phyloP scores from a whole-genome alignment of 2,888 invertebrate genomes.

The Crepidodera aurea region DNA sequence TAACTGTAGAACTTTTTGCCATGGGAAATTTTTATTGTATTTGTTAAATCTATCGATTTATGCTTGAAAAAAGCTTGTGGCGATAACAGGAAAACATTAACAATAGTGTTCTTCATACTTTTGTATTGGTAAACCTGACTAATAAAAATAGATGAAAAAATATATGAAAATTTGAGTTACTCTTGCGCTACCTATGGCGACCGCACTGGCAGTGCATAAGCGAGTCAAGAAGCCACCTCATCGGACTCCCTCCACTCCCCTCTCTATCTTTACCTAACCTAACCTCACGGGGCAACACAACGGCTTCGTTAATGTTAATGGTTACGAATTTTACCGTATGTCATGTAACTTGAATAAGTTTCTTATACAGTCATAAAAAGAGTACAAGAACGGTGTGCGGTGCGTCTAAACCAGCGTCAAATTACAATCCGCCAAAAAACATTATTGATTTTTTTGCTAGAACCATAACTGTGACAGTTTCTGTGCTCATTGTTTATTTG shows the following conservation, averaged over 20 bases:
- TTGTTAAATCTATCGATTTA: no score
- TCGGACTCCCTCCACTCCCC: conserved; percentile 20
- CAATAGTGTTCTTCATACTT: no score
- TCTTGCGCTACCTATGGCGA: no score
- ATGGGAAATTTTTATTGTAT: no score
- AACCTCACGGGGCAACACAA: conserved; percentile 17
- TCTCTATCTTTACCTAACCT: conserved; percentile 32
- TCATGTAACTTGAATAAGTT: conserved; percentile 10
- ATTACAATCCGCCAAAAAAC: conserved; percentile 16
- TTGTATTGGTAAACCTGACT: no score
- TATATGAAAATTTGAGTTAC: no score
- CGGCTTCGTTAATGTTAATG: conserved; percentile 24
- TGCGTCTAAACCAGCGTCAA: not conserved
- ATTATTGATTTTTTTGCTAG: conserved; percentile 23
- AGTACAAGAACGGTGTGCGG: not conserved
- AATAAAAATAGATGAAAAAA: no score
- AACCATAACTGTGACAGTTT: conserved; percentile 8
- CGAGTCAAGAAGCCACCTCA: conserved; percentile 34
- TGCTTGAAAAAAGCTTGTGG: no score
- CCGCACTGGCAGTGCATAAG: conserved; percentile 21
- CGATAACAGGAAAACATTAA: no score
- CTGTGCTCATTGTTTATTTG: conserved; percentile 7
- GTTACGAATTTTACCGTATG: conserved; percentile 30
- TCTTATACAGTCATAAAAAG: conserved; percentile 14
- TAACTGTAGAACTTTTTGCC: no score